Conservation (phyloP, 1,140 invertebrate species). For the Megathymus violae region DNA sequence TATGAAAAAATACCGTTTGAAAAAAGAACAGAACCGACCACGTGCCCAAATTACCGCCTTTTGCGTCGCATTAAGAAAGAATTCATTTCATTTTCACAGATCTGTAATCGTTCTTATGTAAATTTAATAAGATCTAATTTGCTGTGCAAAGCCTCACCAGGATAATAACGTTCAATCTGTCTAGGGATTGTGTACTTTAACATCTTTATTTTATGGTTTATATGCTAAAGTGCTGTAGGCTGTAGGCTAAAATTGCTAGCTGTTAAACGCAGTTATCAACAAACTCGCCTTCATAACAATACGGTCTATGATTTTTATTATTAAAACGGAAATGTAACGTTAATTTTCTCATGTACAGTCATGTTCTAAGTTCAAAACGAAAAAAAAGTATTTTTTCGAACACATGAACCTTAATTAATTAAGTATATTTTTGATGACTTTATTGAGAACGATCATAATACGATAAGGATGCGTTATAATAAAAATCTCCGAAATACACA, state of each 20-base stretch:
- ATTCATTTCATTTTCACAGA: background rate
- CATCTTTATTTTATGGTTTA: background rate
- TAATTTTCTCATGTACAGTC: conserved; percentile 11
- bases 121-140: background rate
- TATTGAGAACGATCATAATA: too few species aligned
- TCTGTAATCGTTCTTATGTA: background rate
- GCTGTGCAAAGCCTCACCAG: background rate
- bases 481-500: too few species aligned
- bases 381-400: too few species aligned
- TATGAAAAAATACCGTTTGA: background rate
- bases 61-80: background rate
- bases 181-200: conserved; percentile 5
- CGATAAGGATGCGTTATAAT: too few species aligned
- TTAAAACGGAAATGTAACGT: background rate
- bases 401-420: too few species aligned
- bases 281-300: conserved; percentile 10
- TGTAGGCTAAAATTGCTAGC: background rate
- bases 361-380: conserved; percentile 2
- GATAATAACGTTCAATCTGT: background rate
- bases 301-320: conserved; percentile 20
- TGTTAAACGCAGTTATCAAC: background rate
- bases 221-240: background rate
- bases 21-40: conserved; percentile 15
- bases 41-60: conserved; percentile 8
- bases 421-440: too few species aligned